Base-by-base conservation (phyloP, 2,888 invertebrate species). In the Poecilus cupreus region DNA sequence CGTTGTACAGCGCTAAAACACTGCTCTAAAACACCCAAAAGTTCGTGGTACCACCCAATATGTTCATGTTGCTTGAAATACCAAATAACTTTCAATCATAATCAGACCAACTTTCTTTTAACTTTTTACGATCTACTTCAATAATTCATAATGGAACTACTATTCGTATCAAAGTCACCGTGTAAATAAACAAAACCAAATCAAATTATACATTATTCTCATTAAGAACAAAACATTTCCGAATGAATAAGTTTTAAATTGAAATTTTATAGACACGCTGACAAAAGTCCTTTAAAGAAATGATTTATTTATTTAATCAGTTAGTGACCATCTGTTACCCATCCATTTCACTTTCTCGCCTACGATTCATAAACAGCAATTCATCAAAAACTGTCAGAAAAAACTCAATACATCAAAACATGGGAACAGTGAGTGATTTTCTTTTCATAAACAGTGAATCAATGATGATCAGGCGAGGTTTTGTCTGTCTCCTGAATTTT, bases 291-390 rank as follows among this genome's bases (percentile, higher is more conserved):
- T 13, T 16, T 37, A 37, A 32, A 18, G 11, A 24, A 6, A 60
- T 60, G 64, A 68, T 68, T 68, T 68, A 68, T 64, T 37, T 64
- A 64, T 37, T 68, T 68, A 68, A 68, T 68, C 32, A 37, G 37
- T 37, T 68, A 37, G 57, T 20, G 64, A 32, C 16, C 64, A 68
- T 68, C 64, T 37, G 64, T 68, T 37, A 16, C 18, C 32, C 11
- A 11, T 68, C 18, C 64, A 37, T 68, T 68, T 68, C 64, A 68
- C 32, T 37, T 68, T 68, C 32, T n/a, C n/a, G n/a, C 20, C 32
- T 32, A 32, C 5, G 10, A 16, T 18, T 37, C 16, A 68, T 16
- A 68, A 68, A 68, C 18, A 37, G 18, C 11, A 32, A 68, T 68
- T 18, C 20, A 68, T 68, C 64, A 68, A 6, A 18, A 13, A 39